Percentiles rank a stretch among this genome's conserved stretches.
These are phyloP conservation scores for Archilochus colubris DNA, from an alignment of 2,113 vertebrate genomes.

Conservation along the genomic window DNA sequence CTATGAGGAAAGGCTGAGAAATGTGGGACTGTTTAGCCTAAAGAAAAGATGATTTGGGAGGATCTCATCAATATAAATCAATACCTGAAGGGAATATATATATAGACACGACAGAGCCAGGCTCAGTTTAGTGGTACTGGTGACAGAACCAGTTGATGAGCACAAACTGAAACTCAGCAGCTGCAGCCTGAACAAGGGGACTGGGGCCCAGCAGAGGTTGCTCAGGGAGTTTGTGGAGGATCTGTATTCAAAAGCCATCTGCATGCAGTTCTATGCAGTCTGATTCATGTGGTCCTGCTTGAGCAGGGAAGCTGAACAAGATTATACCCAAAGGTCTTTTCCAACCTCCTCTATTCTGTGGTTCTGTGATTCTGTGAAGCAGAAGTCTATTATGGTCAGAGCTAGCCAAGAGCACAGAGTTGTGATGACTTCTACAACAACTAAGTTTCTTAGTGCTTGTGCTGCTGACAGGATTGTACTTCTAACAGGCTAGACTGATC, in stretches of 20 bases:
- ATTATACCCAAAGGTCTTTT: background rate
- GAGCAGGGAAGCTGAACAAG: background rate
- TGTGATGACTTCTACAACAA: background rate
- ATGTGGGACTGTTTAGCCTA: background rate
- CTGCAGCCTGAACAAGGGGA: background rate
- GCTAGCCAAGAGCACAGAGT: background rate
- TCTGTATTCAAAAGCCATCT: background rate
- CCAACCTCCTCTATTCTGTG: background rate
- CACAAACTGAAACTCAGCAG: background rate
- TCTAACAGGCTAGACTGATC: background rate
- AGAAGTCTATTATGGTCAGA: background rate
- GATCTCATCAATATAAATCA: background rate
- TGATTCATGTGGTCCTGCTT: rapidly evolving
- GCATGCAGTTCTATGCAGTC: background rate
- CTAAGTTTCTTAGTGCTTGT: background rate
- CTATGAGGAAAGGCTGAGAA: background rate
- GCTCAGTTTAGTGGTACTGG: background rate
- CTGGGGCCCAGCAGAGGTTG: background rate
- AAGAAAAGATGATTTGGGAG: background rate
- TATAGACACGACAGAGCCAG: background rate
- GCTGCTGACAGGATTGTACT: background rate
- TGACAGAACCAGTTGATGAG: background rate
- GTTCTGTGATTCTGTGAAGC: background rate
- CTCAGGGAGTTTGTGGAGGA: background rate
- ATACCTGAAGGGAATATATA: background rate